A percentile compares a stretch with the other conserved stretches of the same genome.
phyloP scores from a whole-genome alignment of 1,140 invertebrate genomes.

The Homarus americanus region DNA sequence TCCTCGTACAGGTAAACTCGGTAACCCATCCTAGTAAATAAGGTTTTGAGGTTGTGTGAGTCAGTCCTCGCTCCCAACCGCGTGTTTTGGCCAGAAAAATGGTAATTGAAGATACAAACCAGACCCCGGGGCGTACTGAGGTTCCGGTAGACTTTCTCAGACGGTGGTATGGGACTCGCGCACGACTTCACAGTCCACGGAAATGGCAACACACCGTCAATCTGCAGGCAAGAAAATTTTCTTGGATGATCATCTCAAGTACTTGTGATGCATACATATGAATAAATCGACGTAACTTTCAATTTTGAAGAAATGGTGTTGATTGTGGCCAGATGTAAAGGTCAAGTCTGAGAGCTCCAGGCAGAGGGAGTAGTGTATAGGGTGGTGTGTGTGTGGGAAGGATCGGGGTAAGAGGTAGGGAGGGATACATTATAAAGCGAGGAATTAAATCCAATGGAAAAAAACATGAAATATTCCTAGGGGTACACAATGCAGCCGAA shows the following conservation, averaged over 20 bases:
- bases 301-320: not conserved
- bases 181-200: constrained; percentile 22
- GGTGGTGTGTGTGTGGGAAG: too few species aligned
- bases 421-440: too few species aligned
- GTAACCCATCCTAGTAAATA: constrained; percentile 47
- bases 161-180: not conserved
- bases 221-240: not conserved
- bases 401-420: too few species aligned
- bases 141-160: constrained; percentile 36
- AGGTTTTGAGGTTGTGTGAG: constrained; percentile 25
- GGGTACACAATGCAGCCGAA: too few species aligned
- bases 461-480: too few species aligned
- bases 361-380: not conserved
- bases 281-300: not conserved
- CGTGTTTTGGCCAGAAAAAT: not conserved
- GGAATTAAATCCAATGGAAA: too few species aligned
- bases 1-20: constrained; percentile 23
- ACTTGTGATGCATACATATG: not conserved
- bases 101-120: constrained; percentile 52
- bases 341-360: not conserved
- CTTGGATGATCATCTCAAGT: too few species aligned
- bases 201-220: not conserved
- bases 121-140: constrained; percentile 9
- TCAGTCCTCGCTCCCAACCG: constrained; percentile 14
- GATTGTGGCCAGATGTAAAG: not conserved